phyloP scores from a whole-genome alignment of 1,140 invertebrate species.

The Bicyclus anynana region DNA sequence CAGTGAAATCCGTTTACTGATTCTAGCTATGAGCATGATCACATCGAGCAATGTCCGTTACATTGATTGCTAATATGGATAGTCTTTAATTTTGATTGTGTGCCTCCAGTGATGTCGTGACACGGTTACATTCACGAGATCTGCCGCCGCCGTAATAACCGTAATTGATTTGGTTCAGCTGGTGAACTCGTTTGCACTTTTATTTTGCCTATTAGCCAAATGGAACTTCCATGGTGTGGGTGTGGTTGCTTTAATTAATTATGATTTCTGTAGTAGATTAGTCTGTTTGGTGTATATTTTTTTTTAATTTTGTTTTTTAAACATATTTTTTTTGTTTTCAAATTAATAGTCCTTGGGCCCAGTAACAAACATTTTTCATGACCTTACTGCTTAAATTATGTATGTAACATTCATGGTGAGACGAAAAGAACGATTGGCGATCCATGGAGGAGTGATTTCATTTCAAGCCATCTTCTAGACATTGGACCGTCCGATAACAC shows the following conservation, averaged over 20 bases:
- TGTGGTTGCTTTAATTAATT: constrained; percentile 2
- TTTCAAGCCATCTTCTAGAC: too few species aligned
- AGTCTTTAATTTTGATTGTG: too few species aligned
- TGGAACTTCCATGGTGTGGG: constrained; percentile 7
- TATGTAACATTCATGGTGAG: too few species aligned
- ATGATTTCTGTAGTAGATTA: background rate
- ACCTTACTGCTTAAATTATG: too few species aligned
- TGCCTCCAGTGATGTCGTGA: background rate
- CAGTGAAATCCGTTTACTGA: too few species aligned
- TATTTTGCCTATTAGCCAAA: constrained; percentile 14
- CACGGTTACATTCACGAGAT: background rate
- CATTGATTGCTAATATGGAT: background rate
- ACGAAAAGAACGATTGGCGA: too few species aligned
- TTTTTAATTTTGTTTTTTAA: background rate
- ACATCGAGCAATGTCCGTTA: background rate
- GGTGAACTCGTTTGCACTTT: background rate
- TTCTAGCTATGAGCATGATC: too few species aligned
- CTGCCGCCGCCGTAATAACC: background rate
- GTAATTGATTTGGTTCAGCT: constrained; percentile 13
- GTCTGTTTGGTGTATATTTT: background rate
- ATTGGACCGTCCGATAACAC: too few species aligned
- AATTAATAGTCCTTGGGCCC: too few species aligned
- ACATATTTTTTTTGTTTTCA: too few species aligned
- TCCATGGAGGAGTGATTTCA: too few species aligned
- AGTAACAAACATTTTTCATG: too few species aligned